These are phyloP conservation scores for Papilio protenor DNA, from an alignment of 2,888 invertebrate genomes.

Conservation along the genomic window DNA sequence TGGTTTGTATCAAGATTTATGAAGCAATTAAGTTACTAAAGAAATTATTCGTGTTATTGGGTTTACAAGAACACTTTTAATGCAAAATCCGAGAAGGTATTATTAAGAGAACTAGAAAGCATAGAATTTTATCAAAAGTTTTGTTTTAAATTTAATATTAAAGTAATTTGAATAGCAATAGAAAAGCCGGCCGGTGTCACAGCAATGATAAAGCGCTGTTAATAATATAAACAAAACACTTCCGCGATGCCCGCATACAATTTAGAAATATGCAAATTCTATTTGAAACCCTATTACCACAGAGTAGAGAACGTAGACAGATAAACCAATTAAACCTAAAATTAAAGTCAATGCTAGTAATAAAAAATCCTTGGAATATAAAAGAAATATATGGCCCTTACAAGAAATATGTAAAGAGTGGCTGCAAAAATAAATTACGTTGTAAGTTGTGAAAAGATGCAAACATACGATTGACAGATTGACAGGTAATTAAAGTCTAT, in stretches of 20 bases:
- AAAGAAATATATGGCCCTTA: background rate
- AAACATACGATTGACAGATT: slow-evolving; percentile 41
- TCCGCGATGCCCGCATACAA: slow-evolving; percentile 51
- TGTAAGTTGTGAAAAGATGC: background rate
- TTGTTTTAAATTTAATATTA: background rate
- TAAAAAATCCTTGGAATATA: background rate
- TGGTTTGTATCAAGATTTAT: slow-evolving; percentile 4
- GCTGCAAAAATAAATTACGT: background rate
- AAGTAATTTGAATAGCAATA: slow-evolving; percentile 2
- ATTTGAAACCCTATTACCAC: slow-evolving; percentile 56
- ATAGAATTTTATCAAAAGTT: background rate
- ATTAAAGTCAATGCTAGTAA: background rate
- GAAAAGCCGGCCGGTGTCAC: slow-evolving; percentile 48
- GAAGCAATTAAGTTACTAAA: slow-evolving; percentile 3
- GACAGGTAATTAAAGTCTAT: slow-evolving; percentile 23
- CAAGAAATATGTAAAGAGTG: background rate
- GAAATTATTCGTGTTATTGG: background rate
- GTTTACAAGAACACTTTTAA: background rate
- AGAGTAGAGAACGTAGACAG: slow-evolving; percentile 43
- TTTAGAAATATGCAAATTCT: slow-evolving; percentile 70
- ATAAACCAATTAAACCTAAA: background rate
- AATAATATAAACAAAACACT: slow-evolving; percentile 56
- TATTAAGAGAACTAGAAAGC: background rate
- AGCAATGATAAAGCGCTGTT: slow-evolving; percentile 52
- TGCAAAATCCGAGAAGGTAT: background rate